Evolutionary conservation across 2,797 vertebrate genomes (phyloP).

Genomic region (Pteropus rufus): DNA sequence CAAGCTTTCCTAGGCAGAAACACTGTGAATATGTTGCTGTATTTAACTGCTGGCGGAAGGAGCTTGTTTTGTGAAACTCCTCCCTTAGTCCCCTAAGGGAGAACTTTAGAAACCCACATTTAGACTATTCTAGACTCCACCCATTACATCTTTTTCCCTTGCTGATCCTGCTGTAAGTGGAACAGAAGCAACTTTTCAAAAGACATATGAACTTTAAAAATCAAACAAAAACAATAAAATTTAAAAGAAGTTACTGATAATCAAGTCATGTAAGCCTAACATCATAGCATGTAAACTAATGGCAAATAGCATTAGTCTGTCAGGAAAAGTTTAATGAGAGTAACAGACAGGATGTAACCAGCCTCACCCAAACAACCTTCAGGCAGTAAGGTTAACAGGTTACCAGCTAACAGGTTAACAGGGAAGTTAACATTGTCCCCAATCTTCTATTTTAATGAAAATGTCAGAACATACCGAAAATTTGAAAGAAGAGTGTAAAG

Average conservation of each 20-base stretch:
- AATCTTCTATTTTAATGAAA: neutral
- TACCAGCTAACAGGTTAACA: neutral
- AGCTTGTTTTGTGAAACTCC: neutral
- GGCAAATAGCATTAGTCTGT: neutral
- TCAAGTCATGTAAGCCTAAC: neutral
- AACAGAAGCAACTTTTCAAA: conserved; percentile 21
- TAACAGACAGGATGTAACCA: neutral
- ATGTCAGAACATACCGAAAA: conserved; percentile 1
- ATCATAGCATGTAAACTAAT: neutral
- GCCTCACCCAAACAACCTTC: neutral
- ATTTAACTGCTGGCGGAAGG: neutral
- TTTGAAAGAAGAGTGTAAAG: neutral
- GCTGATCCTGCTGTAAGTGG: neutral
- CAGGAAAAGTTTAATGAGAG: neutral
- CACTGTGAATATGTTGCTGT: neutral
- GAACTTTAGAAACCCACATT: neutral
- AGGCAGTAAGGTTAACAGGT: neutral
- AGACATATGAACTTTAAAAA: conserved; percentile 28
- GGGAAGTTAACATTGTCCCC: neutral
- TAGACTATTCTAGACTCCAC: neutral
- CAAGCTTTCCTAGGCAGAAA: conserved; percentile 3
- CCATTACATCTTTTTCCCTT: neutral
- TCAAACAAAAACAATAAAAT: neutral
- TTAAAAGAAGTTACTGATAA: conserved; percentile 31
- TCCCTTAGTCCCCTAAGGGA: neutral